Conservation (phyloP, 1,140 invertebrate genomes). For the Copidosoma floridanum region DNA sequence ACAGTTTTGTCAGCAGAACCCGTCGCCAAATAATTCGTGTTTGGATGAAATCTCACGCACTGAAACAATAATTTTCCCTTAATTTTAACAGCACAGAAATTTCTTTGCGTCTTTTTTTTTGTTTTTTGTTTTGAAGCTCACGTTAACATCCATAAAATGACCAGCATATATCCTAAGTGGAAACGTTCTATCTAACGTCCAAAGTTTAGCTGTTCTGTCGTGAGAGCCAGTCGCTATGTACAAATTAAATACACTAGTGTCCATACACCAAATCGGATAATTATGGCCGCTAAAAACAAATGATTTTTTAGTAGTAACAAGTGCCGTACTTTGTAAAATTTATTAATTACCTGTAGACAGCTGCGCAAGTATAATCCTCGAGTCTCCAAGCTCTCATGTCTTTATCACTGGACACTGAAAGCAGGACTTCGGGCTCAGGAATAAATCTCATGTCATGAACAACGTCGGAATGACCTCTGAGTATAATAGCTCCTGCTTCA, state of each 20-base stretch:
- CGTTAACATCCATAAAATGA: slow-evolving; percentile 81
- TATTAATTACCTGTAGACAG: slow-evolving; percentile 64
- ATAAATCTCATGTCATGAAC: slow-evolving; percentile 73
- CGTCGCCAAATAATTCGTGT: slow-evolving; percentile 76
- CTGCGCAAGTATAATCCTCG: slow-evolving; percentile 66
- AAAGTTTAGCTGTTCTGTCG: slow-evolving; percentile 81
- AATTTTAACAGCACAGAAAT: neutral
- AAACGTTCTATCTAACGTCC: slow-evolving; percentile 78
- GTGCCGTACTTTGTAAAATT: no score
- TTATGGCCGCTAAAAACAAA: slow-evolving; percentile 67
- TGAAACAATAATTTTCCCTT: slow-evolving; percentile 37
- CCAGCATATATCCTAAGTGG: slow-evolving; percentile 79
- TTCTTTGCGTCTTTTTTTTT: neutral
- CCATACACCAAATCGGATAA: slow-evolving; percentile 84
- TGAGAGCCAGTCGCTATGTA: slow-evolving; percentile 81
- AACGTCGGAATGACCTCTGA: slow-evolving; percentile 72
- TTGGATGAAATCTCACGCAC: slow-evolving; percentile 81
- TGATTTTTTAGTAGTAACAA: no score
- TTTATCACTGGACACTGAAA: slow-evolving; percentile 76
- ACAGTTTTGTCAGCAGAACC: slow-evolving; percentile 76
- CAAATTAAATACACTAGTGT: slow-evolving; percentile 69
- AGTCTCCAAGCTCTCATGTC: slow-evolving; percentile 73
- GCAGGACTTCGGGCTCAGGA: slow-evolving; percentile 59
- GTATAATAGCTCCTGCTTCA: slow-evolving; percentile 58
- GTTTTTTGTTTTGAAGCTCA: slow-evolving; percentile 52